Percentiles rank a stretch among this genome's conserved stretches.
Evolutionary conservation across 2,888 invertebrate species (phyloP).

Genomic region (Caenorhabditis sp.): DNA sequence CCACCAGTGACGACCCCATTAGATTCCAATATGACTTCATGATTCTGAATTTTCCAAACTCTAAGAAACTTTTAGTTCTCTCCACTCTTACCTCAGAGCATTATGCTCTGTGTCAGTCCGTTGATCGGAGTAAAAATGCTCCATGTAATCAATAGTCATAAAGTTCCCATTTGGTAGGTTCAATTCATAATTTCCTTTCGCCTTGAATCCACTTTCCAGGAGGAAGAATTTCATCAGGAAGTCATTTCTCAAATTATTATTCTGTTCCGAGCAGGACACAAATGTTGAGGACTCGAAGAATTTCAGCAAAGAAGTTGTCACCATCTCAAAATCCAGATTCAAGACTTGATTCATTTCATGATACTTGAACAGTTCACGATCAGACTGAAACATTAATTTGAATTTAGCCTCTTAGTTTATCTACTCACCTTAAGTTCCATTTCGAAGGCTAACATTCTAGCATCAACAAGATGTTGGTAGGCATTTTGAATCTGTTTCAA

Average conservation of each 20-base stretch:
- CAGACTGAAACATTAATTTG: background rate
- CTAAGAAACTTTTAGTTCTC: background rate
- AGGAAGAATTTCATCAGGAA: slow-evolving; percentile 26
- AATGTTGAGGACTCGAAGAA: background rate
- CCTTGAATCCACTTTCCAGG: slow-evolving; percentile 12
- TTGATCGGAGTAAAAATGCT: background rate
- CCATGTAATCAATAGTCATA: slow-evolving; percentile 8
- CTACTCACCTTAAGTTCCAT: too few relatives aligned
- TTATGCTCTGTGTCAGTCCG: background rate
- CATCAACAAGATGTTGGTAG: background rate
- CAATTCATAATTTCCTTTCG: slow-evolving; percentile 1
- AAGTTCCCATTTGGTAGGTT: slow-evolving; percentile 17
- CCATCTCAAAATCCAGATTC: background rate
- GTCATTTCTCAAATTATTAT: background rate
- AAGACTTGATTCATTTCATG: slow-evolving; percentile 28
- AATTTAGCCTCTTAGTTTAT: too few relatives aligned
- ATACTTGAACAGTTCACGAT: background rate
- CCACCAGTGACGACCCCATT: background rate
- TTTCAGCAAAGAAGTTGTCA: background rate
- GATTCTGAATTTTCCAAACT: background rate
- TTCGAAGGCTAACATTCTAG: too few relatives aligned
- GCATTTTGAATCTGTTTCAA: slow-evolving; percentile 6
- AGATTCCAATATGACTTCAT: slow-evolving; percentile 21
- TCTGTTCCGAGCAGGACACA: background rate
- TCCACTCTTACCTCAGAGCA: background rate